phyloP scores from a whole-genome alignment of 2,797 vertebrate genomes.

The Poecilia velifera region DNA sequence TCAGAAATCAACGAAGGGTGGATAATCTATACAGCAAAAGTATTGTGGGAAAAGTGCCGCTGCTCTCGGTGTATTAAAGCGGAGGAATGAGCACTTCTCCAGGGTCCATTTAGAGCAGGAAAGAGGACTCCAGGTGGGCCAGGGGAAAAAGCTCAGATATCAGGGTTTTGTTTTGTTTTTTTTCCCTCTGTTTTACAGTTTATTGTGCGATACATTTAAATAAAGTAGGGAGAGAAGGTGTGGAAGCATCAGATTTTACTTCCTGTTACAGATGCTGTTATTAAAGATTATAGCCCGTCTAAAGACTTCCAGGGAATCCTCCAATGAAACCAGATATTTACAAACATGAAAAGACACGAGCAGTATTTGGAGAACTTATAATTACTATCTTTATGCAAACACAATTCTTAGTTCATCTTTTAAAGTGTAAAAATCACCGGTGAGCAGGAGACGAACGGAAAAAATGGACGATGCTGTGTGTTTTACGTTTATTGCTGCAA shows the following conservation, averaged over 20 bases:
- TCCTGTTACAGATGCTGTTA: neutral
- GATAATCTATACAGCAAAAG: constrained; percentile 75
- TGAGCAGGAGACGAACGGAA: neutral
- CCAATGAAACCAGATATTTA: neutral
- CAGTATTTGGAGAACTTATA: neutral
- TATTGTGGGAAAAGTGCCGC: constrained; percentile 73
- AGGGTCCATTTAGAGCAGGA: constrained; percentile 57
- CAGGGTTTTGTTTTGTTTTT: neutral
- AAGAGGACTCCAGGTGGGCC: constrained; percentile 46
- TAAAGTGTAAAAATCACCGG: neutral
- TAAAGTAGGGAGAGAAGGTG: neutral
- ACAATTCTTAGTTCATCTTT: neutral
- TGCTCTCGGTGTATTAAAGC: constrained; percentile 60
- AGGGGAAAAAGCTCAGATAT: constrained; percentile 33
- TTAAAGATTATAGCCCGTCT: neutral
- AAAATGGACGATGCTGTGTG: neutral
- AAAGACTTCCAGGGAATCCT: neutral
- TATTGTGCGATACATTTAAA: constrained; percentile 25
- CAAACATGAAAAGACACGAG: neutral
- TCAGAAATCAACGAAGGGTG: constrained; percentile 72
- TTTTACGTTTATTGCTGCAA: neutral
- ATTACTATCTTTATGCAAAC: neutral
- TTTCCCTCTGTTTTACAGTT: neutral
- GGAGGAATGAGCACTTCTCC: constrained; percentile 62
- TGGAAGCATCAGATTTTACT: constrained; percentile 35